These are phyloP conservation scores for Acheta domesticus DNA, from an alignment of 2,888 invertebrate species.

Conservation along the genomic window DNA sequence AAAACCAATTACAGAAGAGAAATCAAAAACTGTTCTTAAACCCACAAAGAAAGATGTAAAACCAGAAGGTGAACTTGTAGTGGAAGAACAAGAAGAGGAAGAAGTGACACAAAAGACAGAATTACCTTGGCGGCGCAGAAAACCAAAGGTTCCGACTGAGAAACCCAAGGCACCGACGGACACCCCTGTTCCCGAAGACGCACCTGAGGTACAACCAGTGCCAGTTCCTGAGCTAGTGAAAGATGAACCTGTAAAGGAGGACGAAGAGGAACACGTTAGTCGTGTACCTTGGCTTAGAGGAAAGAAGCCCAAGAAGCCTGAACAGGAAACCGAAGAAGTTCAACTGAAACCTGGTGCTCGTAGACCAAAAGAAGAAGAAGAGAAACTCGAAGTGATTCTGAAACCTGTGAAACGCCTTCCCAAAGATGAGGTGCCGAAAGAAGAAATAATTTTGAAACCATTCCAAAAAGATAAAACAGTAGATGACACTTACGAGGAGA, in stretches of 20 bases:
- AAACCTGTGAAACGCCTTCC: constrained; percentile 28
- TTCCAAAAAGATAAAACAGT: constrained; percentile 26
- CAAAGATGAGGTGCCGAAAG: neutral
- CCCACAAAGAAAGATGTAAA: neutral
- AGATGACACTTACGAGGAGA: neutral
- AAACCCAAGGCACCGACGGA: neutral
- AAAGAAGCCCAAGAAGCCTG: constrained; percentile 20
- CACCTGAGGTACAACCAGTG: neutral
- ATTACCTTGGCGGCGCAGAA: constrained; percentile 24
- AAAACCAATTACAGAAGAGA: constrained; percentile 40
- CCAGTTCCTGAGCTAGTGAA: too few relatives aligned
- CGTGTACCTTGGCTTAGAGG: constrained; percentile 23
- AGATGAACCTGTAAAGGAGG: neutral
- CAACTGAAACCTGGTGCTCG: neutral
- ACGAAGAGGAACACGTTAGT: constrained; percentile 19
- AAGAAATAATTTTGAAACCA: constrained; percentile 36
- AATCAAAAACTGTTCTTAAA: constrained; percentile 31
- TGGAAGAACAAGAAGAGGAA: constrained; percentile 28
- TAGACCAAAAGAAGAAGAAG: constrained; percentile 22
- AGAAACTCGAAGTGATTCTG: constrained; percentile 30
- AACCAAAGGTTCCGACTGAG: neutral
- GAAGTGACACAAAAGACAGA: constrained; percentile 30
- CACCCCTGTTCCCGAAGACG: neutral
- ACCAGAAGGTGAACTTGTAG: constrained; percentile 19
- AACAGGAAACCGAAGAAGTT: constrained; percentile 27